Percentiles rank a stretch among this genome's conserved stretches.
These are phyloP conservation scores for Sebastes trivittatus DNA, from an alignment of 2,797 vertebrate genomes.

Conservation along the genomic window DNA sequence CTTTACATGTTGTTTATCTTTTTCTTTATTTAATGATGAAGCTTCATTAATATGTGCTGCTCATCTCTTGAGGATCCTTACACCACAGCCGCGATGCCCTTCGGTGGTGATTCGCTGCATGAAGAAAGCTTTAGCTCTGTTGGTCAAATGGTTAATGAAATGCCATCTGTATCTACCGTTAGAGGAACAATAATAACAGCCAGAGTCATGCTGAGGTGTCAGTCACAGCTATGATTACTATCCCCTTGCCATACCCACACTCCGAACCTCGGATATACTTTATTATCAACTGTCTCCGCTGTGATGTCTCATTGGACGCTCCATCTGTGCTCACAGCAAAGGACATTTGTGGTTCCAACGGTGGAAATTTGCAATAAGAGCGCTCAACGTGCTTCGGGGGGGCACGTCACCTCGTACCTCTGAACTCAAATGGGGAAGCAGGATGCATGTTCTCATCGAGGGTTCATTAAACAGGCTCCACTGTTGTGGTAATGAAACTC, in stretches of 20 bases:
- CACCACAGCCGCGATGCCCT: neutral
- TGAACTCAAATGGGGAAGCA: slow-evolving; percentile 61
- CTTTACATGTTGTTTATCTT: slow-evolving; percentile 9
- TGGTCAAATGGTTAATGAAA: slow-evolving; percentile 34
- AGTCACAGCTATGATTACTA: slow-evolving; percentile 25
- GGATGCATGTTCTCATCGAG: slow-evolving; percentile 76
- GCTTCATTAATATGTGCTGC: slow-evolving; percentile 30
- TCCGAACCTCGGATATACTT: slow-evolving; percentile 2
- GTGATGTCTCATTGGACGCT: slow-evolving; percentile 28
- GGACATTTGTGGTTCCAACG: slow-evolving; percentile 35
- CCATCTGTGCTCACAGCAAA: slow-evolving; percentile 24
- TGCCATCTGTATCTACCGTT: slow-evolving; percentile 19
- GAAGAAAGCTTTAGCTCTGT: neutral
- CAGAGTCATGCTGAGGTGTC: slow-evolving; percentile 25
- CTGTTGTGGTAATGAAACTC: slow-evolving; percentile 78
- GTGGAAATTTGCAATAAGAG: slow-evolving; percentile 62
- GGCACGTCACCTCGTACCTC: slow-evolving; percentile 59
- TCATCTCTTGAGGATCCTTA: neutral
- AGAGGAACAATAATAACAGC: slow-evolving; percentile 26
- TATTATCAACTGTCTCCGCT: slow-evolving; percentile 19
- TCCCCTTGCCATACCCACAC: neutral
- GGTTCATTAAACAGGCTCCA: slow-evolving; percentile 78
- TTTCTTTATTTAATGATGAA: slow-evolving; percentile 17
- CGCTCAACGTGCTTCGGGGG: slow-evolving; percentile 42
- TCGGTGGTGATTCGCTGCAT: neutral